phyloP scores from a whole-genome alignment of 1,140 invertebrate species.

The Tribolium castaneum region DNA sequence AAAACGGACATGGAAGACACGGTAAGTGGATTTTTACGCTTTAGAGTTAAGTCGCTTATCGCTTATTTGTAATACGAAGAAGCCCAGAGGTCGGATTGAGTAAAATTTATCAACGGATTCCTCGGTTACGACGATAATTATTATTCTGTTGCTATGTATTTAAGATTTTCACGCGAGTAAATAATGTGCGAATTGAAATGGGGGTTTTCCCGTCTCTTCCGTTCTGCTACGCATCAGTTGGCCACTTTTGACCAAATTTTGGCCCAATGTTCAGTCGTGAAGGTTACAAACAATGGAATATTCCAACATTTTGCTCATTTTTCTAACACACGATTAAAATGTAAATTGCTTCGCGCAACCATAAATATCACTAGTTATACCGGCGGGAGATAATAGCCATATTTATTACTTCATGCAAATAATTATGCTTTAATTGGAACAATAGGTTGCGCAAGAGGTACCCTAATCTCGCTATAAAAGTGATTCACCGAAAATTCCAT shows the following conservation, averaged over 20 bases:
- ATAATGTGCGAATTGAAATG: background rate
- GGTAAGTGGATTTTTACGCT: conserved; percentile 47
- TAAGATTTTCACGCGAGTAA: background rate
- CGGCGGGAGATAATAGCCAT: conserved; percentile 11
- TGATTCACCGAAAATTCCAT: background rate
- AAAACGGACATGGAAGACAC: conserved; percentile 49
- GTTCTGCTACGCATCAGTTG: background rate
- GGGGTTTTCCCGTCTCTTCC: conserved; percentile 1
- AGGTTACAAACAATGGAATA: conserved; percentile 4
- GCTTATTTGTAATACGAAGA: background rate
- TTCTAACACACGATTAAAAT: conserved; percentile 13
- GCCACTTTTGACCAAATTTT: background rate
- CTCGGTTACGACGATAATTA: background rate
- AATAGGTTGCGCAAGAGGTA: conserved; percentile 1
- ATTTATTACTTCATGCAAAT: conserved; percentile 22
- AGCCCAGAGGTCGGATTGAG: background rate
- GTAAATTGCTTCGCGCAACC: conserved; percentile 10
- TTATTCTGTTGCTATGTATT: conserved; percentile 22
- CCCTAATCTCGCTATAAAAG: background rate
- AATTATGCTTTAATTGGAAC: conserved; percentile 29
- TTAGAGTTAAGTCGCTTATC: background rate
- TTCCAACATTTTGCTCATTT: background rate
- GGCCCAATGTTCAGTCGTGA: background rate
- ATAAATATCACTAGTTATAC: conserved; percentile 8
- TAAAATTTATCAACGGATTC: conserved; percentile 4